Evolutionary conservation across 1,140 invertebrate genomes (phyloP).

Genomic region (Spodoptera litura): DNA sequence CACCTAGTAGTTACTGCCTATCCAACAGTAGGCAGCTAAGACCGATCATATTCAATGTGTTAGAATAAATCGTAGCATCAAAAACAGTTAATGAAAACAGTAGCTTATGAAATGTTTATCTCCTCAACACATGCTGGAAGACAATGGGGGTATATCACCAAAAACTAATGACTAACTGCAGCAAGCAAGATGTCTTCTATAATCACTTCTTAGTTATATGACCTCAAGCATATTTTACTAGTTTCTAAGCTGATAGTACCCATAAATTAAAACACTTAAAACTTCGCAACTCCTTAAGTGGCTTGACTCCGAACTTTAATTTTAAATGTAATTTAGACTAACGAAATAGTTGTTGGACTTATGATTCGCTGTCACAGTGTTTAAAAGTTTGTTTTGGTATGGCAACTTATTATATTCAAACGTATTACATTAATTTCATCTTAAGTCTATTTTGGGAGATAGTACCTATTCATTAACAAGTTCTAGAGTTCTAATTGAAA

Average conservation of each 20-base stretch:
- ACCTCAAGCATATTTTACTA: background rate
- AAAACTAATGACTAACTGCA: background rate
- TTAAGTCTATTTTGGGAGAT: background rate
- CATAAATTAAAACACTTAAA: conserved; percentile 32
- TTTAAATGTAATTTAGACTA: conserved; percentile 12
- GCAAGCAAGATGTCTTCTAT: background rate
- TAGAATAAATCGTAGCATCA: too few species aligned
- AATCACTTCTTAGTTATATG: conserved; percentile 22
- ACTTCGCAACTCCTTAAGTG: conserved; percentile 14
- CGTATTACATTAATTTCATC: background rate
- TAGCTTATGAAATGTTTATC: too few species aligned
- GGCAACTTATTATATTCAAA: background rate
- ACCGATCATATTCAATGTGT: too few species aligned
- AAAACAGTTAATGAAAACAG: too few species aligned
- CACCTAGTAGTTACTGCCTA: too few species aligned
- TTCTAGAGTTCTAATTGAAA: too few species aligned
- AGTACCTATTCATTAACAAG: too few species aligned
- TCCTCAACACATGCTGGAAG: too few species aligned
- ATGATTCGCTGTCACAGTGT: background rate
- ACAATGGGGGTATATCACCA: too few species aligned
- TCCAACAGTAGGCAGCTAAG: too few species aligned
- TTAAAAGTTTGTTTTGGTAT: background rate
- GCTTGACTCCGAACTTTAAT: conserved; percentile 4
- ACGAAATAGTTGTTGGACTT: conserved; percentile 15
- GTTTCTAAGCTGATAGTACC: conserved; percentile 21